phyloP scores from a whole-genome alignment of 2,888 invertebrate species.

The Trisateles emortualis region DNA sequence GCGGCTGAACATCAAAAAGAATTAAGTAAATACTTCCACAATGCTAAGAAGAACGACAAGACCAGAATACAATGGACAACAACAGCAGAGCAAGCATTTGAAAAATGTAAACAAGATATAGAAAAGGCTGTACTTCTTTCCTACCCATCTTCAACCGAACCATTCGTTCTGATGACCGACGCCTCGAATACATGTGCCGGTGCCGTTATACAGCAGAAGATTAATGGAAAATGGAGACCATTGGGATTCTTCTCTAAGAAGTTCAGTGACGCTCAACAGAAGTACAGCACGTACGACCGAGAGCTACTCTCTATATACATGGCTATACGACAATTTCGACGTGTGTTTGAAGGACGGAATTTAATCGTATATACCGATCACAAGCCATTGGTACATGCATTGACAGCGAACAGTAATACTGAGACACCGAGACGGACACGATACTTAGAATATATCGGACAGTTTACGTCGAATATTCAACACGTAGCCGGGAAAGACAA shows the following conservation, averaged over 20 bases:
- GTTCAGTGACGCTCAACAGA: too few species aligned
- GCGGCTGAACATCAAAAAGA: slow-evolving; percentile 20
- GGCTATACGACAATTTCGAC: slow-evolving; percentile 29
- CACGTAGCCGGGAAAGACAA: not conserved
- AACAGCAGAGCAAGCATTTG: slow-evolving; percentile 23
- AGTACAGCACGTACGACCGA: too few species aligned
- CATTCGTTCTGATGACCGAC: slow-evolving; percentile 28
- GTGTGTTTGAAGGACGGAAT: slow-evolving; percentile 21
- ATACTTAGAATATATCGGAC: not conserved
- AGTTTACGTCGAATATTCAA: not conserved
- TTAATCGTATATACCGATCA: slow-evolving; percentile 5
- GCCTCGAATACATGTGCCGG: slow-evolving; percentile 33
- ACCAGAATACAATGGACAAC: slow-evolving; percentile 24
- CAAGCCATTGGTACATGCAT: not conserved
- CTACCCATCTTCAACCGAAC: slow-evolving; percentile 12
- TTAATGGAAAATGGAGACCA: too few species aligned
- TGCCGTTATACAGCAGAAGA: slow-evolving; percentile 33
- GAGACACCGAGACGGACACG: not conserved
- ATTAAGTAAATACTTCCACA: slow-evolving; percentile 31
- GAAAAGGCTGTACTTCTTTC: slow-evolving; percentile 16
- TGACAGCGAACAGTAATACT: not conserved
- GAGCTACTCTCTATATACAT: slow-evolving; percentile 40
- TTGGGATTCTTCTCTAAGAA: too few species aligned
- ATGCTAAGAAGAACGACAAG: slow-evolving; percentile 34
- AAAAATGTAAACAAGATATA: slow-evolving; percentile 27